Percentiles rank a stretch among this genome's conserved stretches.
These are phyloP conservation scores for Bombus polaris DNA, from an alignment of 1,140 invertebrate genomes.

Conservation along the genomic window DNA sequence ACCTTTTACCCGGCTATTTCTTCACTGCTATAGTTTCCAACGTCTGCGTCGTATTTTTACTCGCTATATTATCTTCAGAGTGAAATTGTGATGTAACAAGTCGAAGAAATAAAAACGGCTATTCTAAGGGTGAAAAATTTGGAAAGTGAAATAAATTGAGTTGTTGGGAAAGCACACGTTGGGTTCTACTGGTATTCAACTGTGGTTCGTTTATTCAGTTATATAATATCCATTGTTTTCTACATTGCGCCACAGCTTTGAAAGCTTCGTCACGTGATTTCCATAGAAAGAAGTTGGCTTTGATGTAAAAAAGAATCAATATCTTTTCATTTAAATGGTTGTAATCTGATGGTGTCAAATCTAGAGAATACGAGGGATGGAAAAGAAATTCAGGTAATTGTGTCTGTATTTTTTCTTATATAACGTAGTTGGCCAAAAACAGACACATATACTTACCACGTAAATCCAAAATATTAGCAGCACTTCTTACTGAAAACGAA, in stretches of 20 bases:
- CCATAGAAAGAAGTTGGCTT: background rate
- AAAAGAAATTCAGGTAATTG: background rate
- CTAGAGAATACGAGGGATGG: background rate
- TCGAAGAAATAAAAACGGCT: background rate
- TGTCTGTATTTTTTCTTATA: too few species aligned
- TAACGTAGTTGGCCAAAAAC: too few species aligned
- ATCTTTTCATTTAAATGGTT: background rate
- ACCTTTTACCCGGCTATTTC: slow-evolving; percentile 39
- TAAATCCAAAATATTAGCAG: background rate
- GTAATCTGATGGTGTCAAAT: background rate
- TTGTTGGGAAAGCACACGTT: background rate
- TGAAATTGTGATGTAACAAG: background rate
- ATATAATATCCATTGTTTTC: background rate
- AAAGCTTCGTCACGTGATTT: background rate
- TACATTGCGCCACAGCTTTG: background rate
- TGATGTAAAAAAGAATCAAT: background rate
- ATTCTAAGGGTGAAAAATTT: background rate
- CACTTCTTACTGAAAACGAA: background rate
- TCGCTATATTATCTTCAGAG: background rate
- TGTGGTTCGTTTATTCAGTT: background rate
- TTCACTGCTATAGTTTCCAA: background rate
- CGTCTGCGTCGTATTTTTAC: background rate
- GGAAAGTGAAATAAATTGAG: background rate
- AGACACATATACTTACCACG: too few species aligned
- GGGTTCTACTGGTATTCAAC: background rate